A percentile compares a stretch with the other conserved stretches of the same genome.
phyloP scores from a whole-genome alignment of 2,113 vertebrate species.

The Rissa tridactyla region DNA sequence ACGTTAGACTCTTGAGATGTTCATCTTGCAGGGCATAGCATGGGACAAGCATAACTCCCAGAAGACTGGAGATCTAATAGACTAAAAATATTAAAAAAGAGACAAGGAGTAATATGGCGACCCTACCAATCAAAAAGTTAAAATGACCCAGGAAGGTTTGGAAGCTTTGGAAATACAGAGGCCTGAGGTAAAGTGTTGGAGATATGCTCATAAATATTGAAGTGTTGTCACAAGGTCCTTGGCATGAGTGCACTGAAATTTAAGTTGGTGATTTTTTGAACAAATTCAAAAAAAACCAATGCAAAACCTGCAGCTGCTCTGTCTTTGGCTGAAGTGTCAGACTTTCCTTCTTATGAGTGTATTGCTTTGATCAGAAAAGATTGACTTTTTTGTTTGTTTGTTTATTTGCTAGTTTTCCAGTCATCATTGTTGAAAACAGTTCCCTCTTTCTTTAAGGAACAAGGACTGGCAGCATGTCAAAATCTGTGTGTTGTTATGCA shows the following conservation, averaged over 20 bases:
- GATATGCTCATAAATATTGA: background rate
- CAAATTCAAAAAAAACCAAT: background rate
- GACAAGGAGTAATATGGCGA: background rate
- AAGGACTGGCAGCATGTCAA: slow-evolving; percentile 3
- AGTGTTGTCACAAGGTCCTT: background rate
- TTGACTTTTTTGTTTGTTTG: background rate
- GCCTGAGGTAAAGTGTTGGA: background rate
- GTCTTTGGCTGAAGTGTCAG: background rate
- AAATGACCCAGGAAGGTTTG: background rate
- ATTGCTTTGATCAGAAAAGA: slow-evolving; percentile 37
- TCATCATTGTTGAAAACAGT: background rate
- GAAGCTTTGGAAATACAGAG: background rate
- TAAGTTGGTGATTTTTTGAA: background rate
- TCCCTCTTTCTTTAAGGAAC: slow-evolving; percentile 10
- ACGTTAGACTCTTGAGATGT: background rate
- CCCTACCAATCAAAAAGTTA: background rate
- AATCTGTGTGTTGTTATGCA: background rate
- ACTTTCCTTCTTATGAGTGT: background rate
- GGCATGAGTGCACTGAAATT: background rate
- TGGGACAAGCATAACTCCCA: background rate
- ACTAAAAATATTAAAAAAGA: background rate
- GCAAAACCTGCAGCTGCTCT: background rate
- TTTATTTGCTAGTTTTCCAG: background rate
- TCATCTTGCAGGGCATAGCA: background rate
- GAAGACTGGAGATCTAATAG: background rate